These are phyloP conservation scores for Parambassis ranga DNA, from an alignment of 2,797 vertebrate species.

Conservation along the genomic window DNA sequence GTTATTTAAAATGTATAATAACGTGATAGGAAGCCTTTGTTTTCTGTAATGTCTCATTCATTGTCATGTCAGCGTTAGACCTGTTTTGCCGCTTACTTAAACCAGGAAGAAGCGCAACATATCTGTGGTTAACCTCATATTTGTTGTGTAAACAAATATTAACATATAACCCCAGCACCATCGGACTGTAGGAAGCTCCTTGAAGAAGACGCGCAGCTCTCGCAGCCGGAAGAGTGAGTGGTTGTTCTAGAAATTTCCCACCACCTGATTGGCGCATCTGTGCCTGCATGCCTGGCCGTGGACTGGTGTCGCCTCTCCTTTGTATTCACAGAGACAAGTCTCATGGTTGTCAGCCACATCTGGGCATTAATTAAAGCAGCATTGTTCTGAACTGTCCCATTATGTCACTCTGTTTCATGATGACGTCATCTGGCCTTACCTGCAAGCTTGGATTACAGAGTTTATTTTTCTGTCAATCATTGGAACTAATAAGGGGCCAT, in stretches of 20 bases:
- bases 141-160: no score
- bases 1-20: background rate
- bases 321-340: background rate
- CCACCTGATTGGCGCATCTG: background rate
- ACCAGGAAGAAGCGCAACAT: background rate
- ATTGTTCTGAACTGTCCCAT: slow-evolving; percentile 1
- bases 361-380: slow-evolving; percentile 3
- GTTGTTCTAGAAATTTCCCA: slow-evolving; percentile 55
- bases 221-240: slow-evolving; percentile 31
- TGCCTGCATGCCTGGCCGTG: background rate
- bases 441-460: background rate
- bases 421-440: background rate
- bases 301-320: background rate
- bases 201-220: slow-evolving; percentile 16
- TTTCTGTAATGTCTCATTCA: no score
- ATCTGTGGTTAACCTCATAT: no score
- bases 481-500: no score
- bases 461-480: no score
- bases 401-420: background rate
- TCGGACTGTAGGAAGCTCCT: no score
- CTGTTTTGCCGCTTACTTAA: background rate
- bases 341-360: slow-evolving; percentile 7
- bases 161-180: no score
- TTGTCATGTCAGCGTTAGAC: background rate
- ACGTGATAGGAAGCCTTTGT: background rate